Evolutionary conservation across 2,797 vertebrate genomes (phyloP), one percentile per base, ranked within the genome.

Genomic region (Rallus crepitans): DNA sequence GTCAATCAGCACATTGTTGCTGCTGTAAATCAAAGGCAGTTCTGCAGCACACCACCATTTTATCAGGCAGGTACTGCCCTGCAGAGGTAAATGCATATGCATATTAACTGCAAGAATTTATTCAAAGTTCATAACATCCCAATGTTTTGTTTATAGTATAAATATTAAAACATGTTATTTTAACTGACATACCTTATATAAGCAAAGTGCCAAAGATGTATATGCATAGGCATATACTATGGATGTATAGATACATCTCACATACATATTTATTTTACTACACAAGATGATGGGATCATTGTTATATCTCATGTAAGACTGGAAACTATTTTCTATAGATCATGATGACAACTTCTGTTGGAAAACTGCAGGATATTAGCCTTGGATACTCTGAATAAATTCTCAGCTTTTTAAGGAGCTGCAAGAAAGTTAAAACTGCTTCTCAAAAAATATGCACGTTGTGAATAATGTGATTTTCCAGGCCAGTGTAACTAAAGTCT

Each of bases 11-110:
- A 70, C 64, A 28, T 23, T 52, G 85, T 40, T 84, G 61, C 75
- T 71, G 91, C 81, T 78, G 75, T 89, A 93, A 90, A 94, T 95
- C 91, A 92, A 80, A 94, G 83, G 60, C 45, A 90, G 69, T 93
- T 90, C 84, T 90, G 88, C 88, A 90, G 48, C 23, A 79, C 28
- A 52, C 4, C 82, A 75, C 71, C 56, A 28, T 93, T 84, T 93
- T 75, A 50, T 65, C 50, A 70, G 70, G 50, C 40, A 80, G 71
- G 66, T 48, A 53, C 79, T 81, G 50, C 79, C 61, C 89, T 92
- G 76, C 40, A 96, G 83, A 86, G 27, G 45, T 71, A 84, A 89
- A 82, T 50, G 40, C 12, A 60, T 37, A 33, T 69, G 37, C 70
- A 35, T 48, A 60, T 57, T 60, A 87, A 85, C 53, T 12, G 2